Base-by-base conservation (phyloP, 2,797 vertebrate genomes). In the Urocyon cinereoargenteus region DNA sequence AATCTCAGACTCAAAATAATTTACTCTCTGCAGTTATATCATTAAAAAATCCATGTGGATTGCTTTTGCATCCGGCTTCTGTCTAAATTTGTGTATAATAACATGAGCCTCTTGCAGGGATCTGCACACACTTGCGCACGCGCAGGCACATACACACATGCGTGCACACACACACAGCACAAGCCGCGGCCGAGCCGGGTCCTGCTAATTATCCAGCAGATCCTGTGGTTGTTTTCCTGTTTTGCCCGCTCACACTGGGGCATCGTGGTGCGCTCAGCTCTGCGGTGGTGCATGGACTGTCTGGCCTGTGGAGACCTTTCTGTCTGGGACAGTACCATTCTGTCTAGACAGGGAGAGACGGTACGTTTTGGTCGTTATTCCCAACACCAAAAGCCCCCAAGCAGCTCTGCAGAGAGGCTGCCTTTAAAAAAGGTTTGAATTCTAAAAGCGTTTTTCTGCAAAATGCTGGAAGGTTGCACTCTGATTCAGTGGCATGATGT, bases 271-370 rank as follows among this genome's bases (percentile, higher is more conserved):
- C 90, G 95, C 97, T 92, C 97, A 36, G 94, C 97, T 86, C 92
- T 62, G 83, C 57, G 57, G 90, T 95, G 96, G 93, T 96, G 24
- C 97, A 53, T 62, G 96, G 98, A 95, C 97, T 96, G 95, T 94
- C 98, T 99, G 98, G 97, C 98, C 98, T 96, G 21, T 24, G 94
- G 97, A 97, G 98, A 98, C 97, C 98, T 98, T 98, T 98, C 97
- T 97, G 99, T 99, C 98, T 99, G 98, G 98, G 99, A 97, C 98
- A 98, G 97, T 98, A 99, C 98, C 98, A 99, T 99, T 98, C 96
- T 12, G 7, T 85, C 97, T 98, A 99, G 99, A 99, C 98, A 98
- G 98, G 99, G 99, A 98, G 98, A 98, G 96, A 93, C 49, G 1
- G 15, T 51, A 1, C 0, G 64, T 94, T 84, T 64, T 87, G 21